Conservation (phyloP, 1,140 invertebrate species). For the Aphelenchoides fujianensis region DNA sequence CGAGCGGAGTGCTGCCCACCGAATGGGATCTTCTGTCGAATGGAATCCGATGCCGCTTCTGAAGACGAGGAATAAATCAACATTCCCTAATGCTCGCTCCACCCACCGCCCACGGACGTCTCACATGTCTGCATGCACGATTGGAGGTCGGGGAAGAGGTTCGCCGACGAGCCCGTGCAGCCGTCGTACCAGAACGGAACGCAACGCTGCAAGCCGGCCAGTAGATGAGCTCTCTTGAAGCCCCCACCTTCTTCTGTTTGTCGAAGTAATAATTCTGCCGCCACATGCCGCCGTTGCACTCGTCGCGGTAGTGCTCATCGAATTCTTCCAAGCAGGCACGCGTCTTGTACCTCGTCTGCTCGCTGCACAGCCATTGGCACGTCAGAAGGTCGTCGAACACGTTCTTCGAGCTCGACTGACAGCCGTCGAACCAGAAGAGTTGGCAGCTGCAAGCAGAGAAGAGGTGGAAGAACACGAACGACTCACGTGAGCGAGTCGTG, state of each 20-base stretch:
- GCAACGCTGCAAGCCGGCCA: too few relatives aligned
- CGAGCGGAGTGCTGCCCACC: neutral
- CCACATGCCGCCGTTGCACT: slow-evolving; percentile 57
- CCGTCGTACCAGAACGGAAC: slow-evolving; percentile 40
- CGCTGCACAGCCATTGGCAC: slow-evolving; percentile 58
- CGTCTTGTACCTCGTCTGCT: slow-evolving; percentile 37
- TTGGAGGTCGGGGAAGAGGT: slow-evolving; percentile 32
- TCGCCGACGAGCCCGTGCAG: slow-evolving; percentile 26
- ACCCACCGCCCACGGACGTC: slow-evolving; percentile 9
- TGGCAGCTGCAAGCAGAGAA: slow-evolving; percentile 27
- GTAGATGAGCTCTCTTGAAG: too few relatives aligned
- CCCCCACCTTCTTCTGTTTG: slow-evolving; percentile 43
- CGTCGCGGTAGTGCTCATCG: slow-evolving; percentile 57
- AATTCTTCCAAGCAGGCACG: slow-evolving; percentile 51
- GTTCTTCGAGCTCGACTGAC: slow-evolving; percentile 45
- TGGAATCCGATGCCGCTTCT: neutral
- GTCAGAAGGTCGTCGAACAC: slow-evolving; percentile 54
- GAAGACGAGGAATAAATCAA: neutral
- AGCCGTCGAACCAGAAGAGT: slow-evolving; percentile 55
- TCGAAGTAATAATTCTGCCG: slow-evolving; percentile 55
- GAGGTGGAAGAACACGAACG: neutral
- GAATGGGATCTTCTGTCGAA: neutral
- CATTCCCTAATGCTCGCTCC: neutral
- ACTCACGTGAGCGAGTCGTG: slow-evolving; percentile 50
- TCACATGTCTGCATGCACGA: slow-evolving; percentile 33